Evolutionary conservation across 2,797 vertebrate genomes (phyloP).

Genomic region (Selene dorsalis): DNA sequence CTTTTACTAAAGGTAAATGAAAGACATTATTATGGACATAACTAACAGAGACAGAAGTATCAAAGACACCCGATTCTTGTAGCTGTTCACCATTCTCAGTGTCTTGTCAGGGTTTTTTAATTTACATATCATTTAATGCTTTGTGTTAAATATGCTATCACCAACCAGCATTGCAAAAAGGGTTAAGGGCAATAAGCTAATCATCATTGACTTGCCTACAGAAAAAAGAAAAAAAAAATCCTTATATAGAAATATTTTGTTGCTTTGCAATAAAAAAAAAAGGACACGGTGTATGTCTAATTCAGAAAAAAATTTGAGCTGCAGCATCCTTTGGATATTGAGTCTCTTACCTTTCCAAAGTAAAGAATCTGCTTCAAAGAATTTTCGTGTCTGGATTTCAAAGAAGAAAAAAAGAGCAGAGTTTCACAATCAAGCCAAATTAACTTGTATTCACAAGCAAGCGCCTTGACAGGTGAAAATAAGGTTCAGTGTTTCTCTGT

Average conservation of each 20-base stretch:
- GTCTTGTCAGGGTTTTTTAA: neutral
- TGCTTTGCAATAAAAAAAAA: neutral
- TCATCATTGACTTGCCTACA: neutral
- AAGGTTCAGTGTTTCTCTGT: conserved; percentile 31
- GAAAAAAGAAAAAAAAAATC: neutral
- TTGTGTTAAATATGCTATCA: conserved; percentile 10
- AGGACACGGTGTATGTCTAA: neutral
- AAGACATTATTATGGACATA: conserved; percentile 6
- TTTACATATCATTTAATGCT: neutral
- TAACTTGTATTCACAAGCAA: conserved; percentile 48
- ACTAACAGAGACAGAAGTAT: no score
- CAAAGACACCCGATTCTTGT: no score
- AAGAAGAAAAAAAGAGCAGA: conserved; percentile 4
- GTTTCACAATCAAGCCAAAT: conserved; percentile 35
- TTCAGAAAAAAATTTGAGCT: neutral
- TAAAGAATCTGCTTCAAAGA: conserved; percentile 13
- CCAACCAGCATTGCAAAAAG: neutral
- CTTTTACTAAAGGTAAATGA: conserved; percentile 11
- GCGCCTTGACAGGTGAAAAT: conserved; percentile 31
- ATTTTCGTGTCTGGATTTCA: conserved; percentile 40
- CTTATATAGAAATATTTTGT: neutral
- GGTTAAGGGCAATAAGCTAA: conserved; percentile 2
- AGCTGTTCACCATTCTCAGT: neutral
- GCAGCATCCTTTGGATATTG: conserved; percentile 7
- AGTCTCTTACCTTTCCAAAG: conserved; percentile 11